Conservation (phyloP, 2,797 vertebrate species). For the Chelon auratus region DNA sequence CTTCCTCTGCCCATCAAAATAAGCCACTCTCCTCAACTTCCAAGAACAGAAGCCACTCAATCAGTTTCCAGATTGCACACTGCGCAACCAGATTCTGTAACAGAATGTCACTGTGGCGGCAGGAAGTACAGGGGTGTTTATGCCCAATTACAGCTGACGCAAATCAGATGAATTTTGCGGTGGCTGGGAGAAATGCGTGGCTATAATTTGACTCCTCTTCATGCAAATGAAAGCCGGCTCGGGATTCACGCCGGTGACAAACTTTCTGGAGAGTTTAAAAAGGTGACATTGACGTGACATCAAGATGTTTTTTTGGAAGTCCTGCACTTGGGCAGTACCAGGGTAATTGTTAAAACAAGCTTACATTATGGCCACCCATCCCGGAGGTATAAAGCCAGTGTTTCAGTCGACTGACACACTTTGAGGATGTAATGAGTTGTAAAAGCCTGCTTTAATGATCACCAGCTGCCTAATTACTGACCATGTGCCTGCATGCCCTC, state of each 20-base stretch:
- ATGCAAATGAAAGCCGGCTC: slow-evolving; percentile 37
- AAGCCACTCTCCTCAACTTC: slow-evolving; percentile 39
- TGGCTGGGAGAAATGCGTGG: neutral
- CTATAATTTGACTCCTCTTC: slow-evolving; percentile 41
- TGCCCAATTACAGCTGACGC: slow-evolving; percentile 32
- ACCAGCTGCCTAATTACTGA: slow-evolving; percentile 40
- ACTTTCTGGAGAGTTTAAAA: neutral
- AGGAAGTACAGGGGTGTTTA: slow-evolving; percentile 29
- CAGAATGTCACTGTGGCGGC: slow-evolving; percentile 39
- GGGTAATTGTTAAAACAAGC: neutral
- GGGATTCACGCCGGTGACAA: slow-evolving; percentile 8
- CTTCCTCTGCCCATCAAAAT: slow-evolving; percentile 35
- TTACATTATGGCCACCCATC: neutral
- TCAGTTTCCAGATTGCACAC: slow-evolving; percentile 30
- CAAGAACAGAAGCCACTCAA: slow-evolving; percentile 35
- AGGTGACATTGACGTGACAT: neutral
- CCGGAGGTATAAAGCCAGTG: neutral
- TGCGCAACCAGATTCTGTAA: slow-evolving; percentile 21
- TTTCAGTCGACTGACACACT: neutral
- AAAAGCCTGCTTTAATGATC: slow-evolving; percentile 34
- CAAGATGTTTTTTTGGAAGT: neutral
- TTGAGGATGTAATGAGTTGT: neutral
- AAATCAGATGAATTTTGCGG: slow-evolving; percentile 29
- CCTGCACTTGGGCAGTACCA: neutral
- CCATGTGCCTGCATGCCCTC: neutral